Percentiles rank a stretch among this genome's conserved stretches.
These are phyloP conservation scores for Cinclus cinclus DNA, from an alignment of 2,113 vertebrate genomes.

Conservation along the genomic window DNA sequence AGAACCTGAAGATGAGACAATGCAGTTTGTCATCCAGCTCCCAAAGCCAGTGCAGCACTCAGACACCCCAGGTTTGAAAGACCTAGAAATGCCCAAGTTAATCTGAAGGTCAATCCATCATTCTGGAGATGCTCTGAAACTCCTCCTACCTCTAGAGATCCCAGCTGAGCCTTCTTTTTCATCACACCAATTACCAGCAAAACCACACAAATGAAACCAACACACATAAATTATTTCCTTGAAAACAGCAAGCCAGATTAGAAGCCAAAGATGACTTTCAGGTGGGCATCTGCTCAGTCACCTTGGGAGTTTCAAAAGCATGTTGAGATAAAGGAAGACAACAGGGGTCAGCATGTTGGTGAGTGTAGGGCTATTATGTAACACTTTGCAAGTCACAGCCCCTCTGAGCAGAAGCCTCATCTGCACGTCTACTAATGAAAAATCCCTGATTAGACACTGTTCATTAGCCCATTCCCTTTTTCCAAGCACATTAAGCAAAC, in stretches of 20 bases:
- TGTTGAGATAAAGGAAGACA: neutral
- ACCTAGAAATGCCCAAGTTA: neutral
- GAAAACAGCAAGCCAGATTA: neutral
- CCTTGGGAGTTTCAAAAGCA: neutral
- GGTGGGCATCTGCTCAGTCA: neutral
- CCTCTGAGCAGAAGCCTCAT: neutral
- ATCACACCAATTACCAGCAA: neutral
- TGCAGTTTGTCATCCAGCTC: rapidly evolving
- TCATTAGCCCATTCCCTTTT: neutral
- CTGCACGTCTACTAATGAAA: neutral
- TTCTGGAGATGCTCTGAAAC: neutral
- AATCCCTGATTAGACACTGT: neutral
- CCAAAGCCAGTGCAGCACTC: neutral
- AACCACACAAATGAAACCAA: neutral
- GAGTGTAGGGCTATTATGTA: neutral
- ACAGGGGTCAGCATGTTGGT: neutral
- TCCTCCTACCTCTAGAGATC: neutral
- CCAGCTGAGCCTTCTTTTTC: neutral
- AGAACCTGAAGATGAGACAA: neutral
- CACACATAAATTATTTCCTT: neutral
- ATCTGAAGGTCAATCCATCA: neutral
- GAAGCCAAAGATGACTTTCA: neutral
- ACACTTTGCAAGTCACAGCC: neutral
- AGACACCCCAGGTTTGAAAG: neutral
- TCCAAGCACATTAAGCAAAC: neutral